These are phyloP conservation scores for Schizotus pectinicornis DNA, from an alignment of 2,888 invertebrate genomes.

Conservation along the genomic window DNA sequence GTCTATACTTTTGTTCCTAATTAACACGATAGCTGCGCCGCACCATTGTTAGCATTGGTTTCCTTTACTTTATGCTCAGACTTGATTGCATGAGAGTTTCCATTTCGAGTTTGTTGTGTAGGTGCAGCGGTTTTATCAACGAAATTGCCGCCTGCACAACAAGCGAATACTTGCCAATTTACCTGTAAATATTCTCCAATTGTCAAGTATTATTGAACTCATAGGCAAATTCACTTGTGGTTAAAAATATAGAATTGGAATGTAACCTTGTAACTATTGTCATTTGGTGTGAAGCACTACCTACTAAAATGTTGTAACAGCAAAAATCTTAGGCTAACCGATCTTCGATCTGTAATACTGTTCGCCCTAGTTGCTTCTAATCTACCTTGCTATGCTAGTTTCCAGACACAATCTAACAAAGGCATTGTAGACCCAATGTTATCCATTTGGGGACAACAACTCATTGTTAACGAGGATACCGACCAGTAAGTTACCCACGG, in stretches of 20 bases:
- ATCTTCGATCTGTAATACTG: constrained; percentile 28
- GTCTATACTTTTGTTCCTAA: constrained; percentile 22
- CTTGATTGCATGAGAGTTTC: constrained; percentile 28
- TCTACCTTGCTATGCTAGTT: constrained; percentile 63
- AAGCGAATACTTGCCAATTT: constrained; percentile 6
- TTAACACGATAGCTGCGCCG: constrained; percentile 43
- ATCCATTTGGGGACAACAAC: constrained; percentile 97
- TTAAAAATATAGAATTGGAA: constrained; percentile 4
- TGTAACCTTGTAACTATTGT: constrained; percentile 17
- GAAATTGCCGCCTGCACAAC: constrained; percentile 14
- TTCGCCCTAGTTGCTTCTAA: constrained; percentile 54
- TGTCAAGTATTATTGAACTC: not conserved
- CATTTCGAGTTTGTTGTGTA: constrained; percentile 23
- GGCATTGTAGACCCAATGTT: constrained; percentile 98
- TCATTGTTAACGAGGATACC: constrained; percentile 96
- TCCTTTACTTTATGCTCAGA: constrained; percentile 38
- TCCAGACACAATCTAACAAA: constrained; percentile 89
- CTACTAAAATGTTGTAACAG: constrained; percentile 32
- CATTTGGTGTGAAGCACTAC: constrained; percentile 40
- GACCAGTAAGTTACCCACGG: constrained; percentile 83
- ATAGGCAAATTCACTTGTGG: not conserved
- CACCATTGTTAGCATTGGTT: constrained; percentile 46
- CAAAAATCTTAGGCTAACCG: constrained; percentile 31
- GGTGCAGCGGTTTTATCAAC: constrained; percentile 6
- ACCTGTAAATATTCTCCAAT: constrained; percentile 5